Conservation (phyloP, 92 coral and sea anemone genomes). For the Actinernus sp. region DNA sequence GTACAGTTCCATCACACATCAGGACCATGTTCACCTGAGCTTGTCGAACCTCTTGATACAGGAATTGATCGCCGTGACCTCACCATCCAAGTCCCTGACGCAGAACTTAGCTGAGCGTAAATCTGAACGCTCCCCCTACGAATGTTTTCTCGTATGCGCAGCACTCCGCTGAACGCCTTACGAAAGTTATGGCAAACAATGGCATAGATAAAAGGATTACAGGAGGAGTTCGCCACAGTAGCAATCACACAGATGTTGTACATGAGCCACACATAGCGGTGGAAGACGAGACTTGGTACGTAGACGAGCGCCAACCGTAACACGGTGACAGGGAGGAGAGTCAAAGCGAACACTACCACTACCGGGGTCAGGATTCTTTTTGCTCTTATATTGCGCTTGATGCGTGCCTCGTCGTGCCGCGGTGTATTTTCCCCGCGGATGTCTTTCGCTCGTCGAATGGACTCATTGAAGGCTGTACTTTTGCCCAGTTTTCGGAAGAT, state of each 20-base stretch:
- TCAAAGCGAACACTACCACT: conserved; percentile 30
- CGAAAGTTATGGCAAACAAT: conserved; percentile 37
- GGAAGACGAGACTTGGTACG: conserved; percentile 3
- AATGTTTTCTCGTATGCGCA: not conserved
- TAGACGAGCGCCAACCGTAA: conserved; percentile 14
- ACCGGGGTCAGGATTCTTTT: conserved; percentile 44
- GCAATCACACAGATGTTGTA: conserved; percentile 36
- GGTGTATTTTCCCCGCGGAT: not conserved
- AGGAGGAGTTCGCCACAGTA: conserved; percentile 25
- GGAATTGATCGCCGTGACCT: not conserved
- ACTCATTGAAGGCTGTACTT: conserved; percentile 32
- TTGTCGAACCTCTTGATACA: too few relatives aligned
- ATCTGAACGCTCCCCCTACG: not conserved
- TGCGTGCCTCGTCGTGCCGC: conserved; percentile 27
- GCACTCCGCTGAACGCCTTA: conserved; percentile 21
- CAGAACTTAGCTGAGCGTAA: conserved; percentile 1
- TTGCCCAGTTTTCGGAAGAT: conserved; percentile 31
- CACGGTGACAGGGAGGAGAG: conserved; percentile 26
- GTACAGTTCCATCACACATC: too few relatives aligned
- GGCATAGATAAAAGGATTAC: conserved; percentile 43
- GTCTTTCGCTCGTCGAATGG: not conserved
- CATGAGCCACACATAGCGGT: conserved; percentile 24
- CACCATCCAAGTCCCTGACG: not conserved
- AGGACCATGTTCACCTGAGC: too few relatives aligned
- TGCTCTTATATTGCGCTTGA: conserved; percentile 27